Percentiles rank a stretch among this genome's conserved stretches.
These are phyloP conservation scores for Proctacanthus coquilletti DNA, from an alignment of 1,140 invertebrate species.

Conservation along the genomic window DNA sequence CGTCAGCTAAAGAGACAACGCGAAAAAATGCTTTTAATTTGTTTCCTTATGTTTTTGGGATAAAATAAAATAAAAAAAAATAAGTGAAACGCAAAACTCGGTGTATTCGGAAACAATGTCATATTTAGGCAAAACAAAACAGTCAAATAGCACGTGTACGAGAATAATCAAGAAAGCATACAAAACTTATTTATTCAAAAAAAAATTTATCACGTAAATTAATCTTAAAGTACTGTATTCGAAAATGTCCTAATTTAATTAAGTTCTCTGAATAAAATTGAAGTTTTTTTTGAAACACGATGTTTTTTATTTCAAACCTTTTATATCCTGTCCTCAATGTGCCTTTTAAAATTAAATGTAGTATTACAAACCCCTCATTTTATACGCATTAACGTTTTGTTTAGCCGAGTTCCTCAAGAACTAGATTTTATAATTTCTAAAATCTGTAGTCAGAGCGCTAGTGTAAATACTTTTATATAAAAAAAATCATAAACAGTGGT, in stretches of 20 bases:
- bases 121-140: background rate
- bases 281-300: conserved; percentile 1
- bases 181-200: background rate
- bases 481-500: too few relatives aligned
- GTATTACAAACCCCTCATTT: too few relatives aligned
- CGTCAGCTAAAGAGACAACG: background rate
- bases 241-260: background rate
- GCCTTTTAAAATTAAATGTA: too few relatives aligned
- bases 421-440: too few relatives aligned
- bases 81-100: background rate
- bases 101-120: background rate
- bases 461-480: too few relatives aligned
- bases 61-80: background rate
- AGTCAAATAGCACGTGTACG: background rate
- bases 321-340: too few relatives aligned
- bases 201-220: background rate
- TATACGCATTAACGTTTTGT: too few relatives aligned
- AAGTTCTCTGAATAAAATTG: background rate
- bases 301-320: background rate
- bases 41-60: background rate
- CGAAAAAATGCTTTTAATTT: background rate
- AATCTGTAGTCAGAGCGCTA: too few relatives aligned
- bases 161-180: background rate
- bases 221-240: background rate
- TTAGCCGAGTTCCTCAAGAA: too few relatives aligned